Conservation (phyloP, 92 coral and sea anemone genomes). For the Zoanthus sansibaricus region DNA sequence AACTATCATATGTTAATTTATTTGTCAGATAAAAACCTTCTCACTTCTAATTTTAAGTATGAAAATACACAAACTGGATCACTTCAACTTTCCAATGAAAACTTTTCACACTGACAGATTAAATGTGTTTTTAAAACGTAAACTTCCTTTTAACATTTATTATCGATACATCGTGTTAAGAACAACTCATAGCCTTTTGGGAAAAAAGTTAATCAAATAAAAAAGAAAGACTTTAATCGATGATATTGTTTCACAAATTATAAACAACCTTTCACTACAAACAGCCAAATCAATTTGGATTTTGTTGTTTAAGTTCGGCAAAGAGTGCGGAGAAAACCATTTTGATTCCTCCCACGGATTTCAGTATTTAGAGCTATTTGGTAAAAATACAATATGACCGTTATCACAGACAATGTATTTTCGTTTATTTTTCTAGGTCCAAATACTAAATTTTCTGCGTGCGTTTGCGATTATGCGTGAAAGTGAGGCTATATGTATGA, state of each 20-base stretch:
- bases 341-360: constrained; percentile 6
- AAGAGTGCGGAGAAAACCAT: neutral
- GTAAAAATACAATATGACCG: neutral
- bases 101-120: neutral
- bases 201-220: constrained; percentile 12
- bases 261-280: neutral
- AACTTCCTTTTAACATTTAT: neutral
- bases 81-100: neutral
- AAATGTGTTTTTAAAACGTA: neutral
- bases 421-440: neutral
- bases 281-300: too few relatives aligned
- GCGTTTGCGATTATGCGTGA: neutral
- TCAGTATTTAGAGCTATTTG: neutral
- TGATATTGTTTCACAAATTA: neutral
- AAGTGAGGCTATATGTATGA: constrained; percentile 2
- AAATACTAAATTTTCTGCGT: neutral
- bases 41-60: neutral
- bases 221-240: neutral
- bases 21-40: neutral
- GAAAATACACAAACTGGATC: neutral
- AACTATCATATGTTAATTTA: neutral
- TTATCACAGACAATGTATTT: neutral
- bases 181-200: neutral
- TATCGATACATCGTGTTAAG: neutral
- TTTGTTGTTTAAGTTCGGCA: neutral